phyloP scores from a whole-genome alignment of 2,797 vertebrate species.

The Enteromius afrohamiltoni region DNA sequence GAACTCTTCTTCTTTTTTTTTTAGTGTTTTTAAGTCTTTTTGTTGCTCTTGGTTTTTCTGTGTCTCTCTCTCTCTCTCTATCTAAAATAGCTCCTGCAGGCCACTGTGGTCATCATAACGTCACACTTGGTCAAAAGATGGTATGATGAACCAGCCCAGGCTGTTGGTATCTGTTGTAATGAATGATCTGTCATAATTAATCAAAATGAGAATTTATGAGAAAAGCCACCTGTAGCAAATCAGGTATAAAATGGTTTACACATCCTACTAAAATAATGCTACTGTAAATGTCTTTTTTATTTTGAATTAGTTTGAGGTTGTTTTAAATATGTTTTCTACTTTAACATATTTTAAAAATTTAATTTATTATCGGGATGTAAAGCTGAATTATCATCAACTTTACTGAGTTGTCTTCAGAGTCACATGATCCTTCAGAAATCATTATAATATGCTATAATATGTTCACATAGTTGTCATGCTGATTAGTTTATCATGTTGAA shows the following conservation, averaged over 20 bases:
- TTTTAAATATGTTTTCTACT: neutral
- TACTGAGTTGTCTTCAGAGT: neutral
- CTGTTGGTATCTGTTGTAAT: slow-evolving; percentile 15
- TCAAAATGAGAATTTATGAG: slow-evolving; percentile 8
- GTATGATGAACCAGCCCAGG: slow-evolving; percentile 2
- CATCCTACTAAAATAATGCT: neutral
- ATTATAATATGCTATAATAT: neutral
- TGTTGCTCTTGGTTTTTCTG: slow-evolving; percentile 32
- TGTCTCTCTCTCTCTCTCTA: slow-evolving; percentile 9
- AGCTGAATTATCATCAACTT: neutral
- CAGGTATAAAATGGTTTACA: neutral
- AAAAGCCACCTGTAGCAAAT: slow-evolving; percentile 4
- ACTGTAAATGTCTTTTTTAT: neutral
- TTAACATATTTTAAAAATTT: neutral
- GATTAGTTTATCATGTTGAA: neutral
- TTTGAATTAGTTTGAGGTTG: no score
- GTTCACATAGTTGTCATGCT: neutral
- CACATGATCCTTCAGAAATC: neutral
- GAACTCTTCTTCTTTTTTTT: slow-evolving; percentile 6
- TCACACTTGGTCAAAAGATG: neutral
- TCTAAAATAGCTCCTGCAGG: slow-evolving; percentile 14
- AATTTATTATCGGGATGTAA: neutral
- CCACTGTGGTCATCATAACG: neutral
- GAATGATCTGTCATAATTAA: slow-evolving; percentile 7
- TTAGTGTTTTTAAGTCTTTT: slow-evolving; percentile 26